phyloP scores from a whole-genome alignment of 2,797 vertebrate species.

The Enteromius anoplus region DNA sequence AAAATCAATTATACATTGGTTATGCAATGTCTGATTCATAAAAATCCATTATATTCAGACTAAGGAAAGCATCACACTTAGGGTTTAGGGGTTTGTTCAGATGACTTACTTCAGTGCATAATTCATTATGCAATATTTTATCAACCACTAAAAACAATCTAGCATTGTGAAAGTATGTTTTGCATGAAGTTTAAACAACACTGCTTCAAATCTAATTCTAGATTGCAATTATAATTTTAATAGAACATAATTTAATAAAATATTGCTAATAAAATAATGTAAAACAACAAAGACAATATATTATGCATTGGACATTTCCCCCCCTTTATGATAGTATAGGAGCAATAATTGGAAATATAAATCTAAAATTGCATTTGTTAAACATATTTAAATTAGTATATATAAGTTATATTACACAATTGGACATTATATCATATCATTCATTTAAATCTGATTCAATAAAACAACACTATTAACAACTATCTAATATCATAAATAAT shows the following conservation, averaged over 20 bases:
- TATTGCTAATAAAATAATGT: background rate
- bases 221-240: background rate
- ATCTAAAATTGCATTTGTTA: too few relatives aligned
- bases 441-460: background rate
- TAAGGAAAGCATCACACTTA: background rate
- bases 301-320: background rate
- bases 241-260: background rate
- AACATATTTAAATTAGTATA: background rate
- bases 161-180: background rate
- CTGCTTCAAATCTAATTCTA: background rate
- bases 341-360: background rate
- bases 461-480: background rate
- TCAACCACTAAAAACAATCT: background rate
- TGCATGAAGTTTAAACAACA: background rate
- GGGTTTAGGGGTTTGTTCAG: background rate
- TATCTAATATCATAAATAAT: background rate
- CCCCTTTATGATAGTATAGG: background rate
- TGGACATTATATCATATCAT: too few relatives aligned
- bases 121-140: background rate
- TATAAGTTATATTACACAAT: background rate
- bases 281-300: background rate
- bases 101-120: background rate
- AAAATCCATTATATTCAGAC: background rate
- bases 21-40: constrained; percentile 15
- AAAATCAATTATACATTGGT: constrained; percentile 26